Evolutionary conservation across 2,797 vertebrate species (phyloP), one percentile per base, ranked within the genome.

Genomic region (Cichlasoma orientale): DNA sequence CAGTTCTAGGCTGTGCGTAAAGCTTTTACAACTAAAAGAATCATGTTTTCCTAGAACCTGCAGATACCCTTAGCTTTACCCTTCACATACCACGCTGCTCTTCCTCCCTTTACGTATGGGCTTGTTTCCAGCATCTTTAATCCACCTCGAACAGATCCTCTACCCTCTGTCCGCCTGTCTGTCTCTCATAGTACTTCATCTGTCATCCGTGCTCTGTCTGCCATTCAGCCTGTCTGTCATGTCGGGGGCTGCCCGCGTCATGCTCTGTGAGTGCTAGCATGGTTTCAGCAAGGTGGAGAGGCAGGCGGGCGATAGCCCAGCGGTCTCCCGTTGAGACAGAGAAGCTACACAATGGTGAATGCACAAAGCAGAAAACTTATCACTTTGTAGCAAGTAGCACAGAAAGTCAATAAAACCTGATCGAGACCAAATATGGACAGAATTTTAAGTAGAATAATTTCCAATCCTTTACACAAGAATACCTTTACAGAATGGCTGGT

Each of bases 181-280:
- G 80, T 90, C 84, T 88, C 82, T 83, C 85, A 21, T 25, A 27
- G 79, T 78, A 7, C 68, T 78, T 84, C 73, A 73, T 86, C 80
- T 78, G 87, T 90, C 89, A 86, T 82, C 77, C 73, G 56, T 75
- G 9, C 74, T 66, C 79, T 72, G 72, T 79, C 72, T 82, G 66
- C 61, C 86, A 76, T 75, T 75, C 82, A 2, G 19, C 72, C 84
- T 57, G 79, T 86, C 81, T 84, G 86, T 83, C 81, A 85, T 82
- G 87, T 78, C 18, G 21, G 66, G 38, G 18, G 27, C 69, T 78
- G 72, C 75, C 72, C 85, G 72, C 73, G 84, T 91, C 90, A 86
- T 75, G 87, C 84, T 85, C 68, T 72, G 57, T 82, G 79, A 76
- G 68, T 56, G 59, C 69, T 78, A 56, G 80, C 74, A 56, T 86